phyloP scores from a whole-genome alignment of 2,113 vertebrate species.

The Tragelaphus scriptus region DNA sequence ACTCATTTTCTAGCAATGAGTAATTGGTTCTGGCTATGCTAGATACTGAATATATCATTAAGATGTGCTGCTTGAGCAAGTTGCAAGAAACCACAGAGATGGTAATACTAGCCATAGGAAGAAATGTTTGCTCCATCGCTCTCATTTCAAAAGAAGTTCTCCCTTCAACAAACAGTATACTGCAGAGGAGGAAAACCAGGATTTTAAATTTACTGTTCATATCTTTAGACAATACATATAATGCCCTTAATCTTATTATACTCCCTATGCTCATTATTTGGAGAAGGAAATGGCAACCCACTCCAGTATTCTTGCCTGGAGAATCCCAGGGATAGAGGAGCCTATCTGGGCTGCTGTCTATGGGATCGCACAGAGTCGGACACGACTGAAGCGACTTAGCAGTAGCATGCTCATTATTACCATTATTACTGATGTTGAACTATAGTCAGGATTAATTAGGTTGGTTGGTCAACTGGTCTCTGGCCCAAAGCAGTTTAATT shows the following conservation, averaged over 20 bases:
- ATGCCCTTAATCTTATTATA: background rate
- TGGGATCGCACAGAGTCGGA: too few relatives aligned
- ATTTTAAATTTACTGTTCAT: background rate
- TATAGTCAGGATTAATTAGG: background rate
- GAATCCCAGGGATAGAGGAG: too few relatives aligned
- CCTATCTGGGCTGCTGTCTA: too few relatives aligned
- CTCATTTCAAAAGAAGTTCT: background rate
- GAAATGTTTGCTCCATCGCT: background rate
- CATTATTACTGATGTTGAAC: background rate
- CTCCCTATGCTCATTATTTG: background rate
- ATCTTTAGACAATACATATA: background rate
- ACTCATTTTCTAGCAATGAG: background rate
- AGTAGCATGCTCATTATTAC: background rate
- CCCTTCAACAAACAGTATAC: background rate
- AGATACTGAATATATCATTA: background rate
- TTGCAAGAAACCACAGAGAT: background rate
- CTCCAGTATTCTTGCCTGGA: too few relatives aligned
- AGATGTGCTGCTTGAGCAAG: background rate
- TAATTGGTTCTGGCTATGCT: background rate
- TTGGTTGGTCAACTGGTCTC: background rate
- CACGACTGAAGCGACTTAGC: too few relatives aligned
- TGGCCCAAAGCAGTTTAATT: background rate
- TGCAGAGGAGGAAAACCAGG: background rate
- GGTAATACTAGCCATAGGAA: background rate
- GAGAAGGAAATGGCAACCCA: too few relatives aligned